A percentile compares a stretch with the other conserved stretches of the same genome.
These are phyloP conservation scores for Marmota flaviventris DNA, from an alignment of 2,113 vertebrate genomes.

Conservation along the genomic window DNA sequence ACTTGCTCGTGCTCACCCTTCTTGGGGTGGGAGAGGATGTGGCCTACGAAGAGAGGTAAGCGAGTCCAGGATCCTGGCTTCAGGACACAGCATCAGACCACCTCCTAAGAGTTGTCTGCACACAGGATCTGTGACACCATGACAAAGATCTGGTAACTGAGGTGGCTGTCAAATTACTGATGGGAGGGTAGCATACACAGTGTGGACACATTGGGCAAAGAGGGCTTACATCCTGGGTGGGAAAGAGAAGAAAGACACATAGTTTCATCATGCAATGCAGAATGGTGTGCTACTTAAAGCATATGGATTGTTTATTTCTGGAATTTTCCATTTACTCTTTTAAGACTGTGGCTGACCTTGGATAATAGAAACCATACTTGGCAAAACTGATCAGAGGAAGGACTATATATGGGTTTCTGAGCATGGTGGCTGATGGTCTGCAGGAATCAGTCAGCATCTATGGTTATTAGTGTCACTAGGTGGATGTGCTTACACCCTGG, in stretches of 20 bases:
- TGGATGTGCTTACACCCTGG: neutral
- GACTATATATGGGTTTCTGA: neutral
- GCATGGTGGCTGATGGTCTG: neutral
- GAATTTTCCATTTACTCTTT: neutral
- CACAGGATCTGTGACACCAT: neutral
- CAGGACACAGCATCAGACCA: neutral
- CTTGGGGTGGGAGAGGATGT: neutral
- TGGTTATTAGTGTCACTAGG: no score
- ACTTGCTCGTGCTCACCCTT: neutral
- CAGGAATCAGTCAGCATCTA: no score
- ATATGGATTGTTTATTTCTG: neutral
- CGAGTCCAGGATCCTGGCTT: neutral
- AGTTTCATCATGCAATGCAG: neutral
- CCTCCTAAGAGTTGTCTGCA: neutral
- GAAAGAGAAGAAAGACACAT: neutral
- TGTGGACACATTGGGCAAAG: neutral
- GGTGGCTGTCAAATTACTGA: no score
- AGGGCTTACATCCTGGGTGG: neutral
- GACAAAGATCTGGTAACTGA: neutral
- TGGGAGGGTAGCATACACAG: neutral
- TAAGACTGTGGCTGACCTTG: neutral
- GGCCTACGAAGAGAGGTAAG: no score
- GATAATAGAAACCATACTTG: neutral
- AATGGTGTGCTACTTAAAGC: neutral
- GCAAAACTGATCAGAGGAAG: neutral